Conservation (phyloP, 2,888 invertebrate species). For the Sphaeridia pumilis region DNA sequence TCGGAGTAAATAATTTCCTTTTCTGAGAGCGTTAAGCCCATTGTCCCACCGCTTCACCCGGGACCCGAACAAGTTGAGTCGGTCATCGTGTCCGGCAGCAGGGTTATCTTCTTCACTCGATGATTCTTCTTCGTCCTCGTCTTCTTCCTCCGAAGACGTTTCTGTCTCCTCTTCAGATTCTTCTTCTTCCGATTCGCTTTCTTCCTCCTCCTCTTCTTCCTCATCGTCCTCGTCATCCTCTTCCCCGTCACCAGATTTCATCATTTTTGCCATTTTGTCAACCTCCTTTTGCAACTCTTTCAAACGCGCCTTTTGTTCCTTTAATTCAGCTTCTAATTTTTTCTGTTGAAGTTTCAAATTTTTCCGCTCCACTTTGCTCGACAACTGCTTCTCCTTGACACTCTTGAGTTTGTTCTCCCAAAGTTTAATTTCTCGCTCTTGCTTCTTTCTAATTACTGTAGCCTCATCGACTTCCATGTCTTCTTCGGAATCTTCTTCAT, state of each 20-base stretch:
- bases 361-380: conserved; percentile 65
- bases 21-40: conserved; percentile 65
- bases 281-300: conserved; percentile 74
- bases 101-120: conserved; percentile 21
- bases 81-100: conserved; percentile 35
- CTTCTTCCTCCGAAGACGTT: conserved; percentile 19
- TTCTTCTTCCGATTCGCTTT: conserved; percentile 26
- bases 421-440: conserved; percentile 58
- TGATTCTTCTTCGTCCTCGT: conserved; percentile 17
- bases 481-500: no score
- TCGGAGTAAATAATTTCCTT: conserved; percentile 75
- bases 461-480: conserved; percentile 50
- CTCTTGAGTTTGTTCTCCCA: conserved; percentile 45
- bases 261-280: conserved; percentile 77
- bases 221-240: conserved; percentile 51
- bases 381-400: conserved; percentile 51
- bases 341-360: conserved; percentile 68
- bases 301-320: conserved; percentile 69
- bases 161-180: conserved; percentile 23
- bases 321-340: conserved; percentile 58
- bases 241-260: conserved; percentile 66
- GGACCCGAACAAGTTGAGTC: conserved; percentile 23
- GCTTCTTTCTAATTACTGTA: conserved; percentile 45
- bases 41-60: conserved; percentile 54
- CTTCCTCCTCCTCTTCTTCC: conserved; percentile 42